Evolutionary conservation across 2,888 invertebrate species (phyloP).

Genomic region (Lobophora halterata): DNA sequence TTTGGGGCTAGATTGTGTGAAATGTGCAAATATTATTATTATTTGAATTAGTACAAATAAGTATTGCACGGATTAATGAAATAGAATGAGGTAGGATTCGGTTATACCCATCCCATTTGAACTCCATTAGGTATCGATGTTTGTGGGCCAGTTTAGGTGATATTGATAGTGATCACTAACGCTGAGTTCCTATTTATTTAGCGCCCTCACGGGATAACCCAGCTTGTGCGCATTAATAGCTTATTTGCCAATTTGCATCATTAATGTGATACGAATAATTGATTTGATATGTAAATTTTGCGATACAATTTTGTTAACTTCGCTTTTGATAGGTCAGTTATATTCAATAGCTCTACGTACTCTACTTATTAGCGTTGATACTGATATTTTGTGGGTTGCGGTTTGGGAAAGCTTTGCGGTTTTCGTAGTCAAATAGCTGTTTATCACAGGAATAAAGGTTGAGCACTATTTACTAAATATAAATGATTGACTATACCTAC

Average conservation of each 20-base stretch:
- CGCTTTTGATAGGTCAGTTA: constrained; percentile 25
- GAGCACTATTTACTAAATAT: no score
- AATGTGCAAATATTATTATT: no score
- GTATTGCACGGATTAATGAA: no score
- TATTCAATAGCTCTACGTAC: constrained; percentile 28
- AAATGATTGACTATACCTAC: no score
- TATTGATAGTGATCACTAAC: constrained; percentile 54
- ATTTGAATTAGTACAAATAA: no score
- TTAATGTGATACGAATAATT: constrained; percentile 64
- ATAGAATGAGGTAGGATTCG: no score
- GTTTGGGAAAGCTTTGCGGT: constrained; percentile 27
- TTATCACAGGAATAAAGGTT: constrained; percentile 8
- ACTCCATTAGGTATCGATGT: constrained; percentile 38
- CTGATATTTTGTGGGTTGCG: constrained; percentile 22
- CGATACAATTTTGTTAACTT: constrained; percentile 43
- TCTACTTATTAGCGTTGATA: constrained; percentile 30
- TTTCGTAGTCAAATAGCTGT: constrained; percentile 17
- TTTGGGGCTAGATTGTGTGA: no score
- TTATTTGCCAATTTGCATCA: constrained; percentile 74
- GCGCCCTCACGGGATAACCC: constrained; percentile 51
- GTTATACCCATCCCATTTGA: no score
- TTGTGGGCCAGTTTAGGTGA: constrained; percentile 39
- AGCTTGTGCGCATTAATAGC: constrained; percentile 57
- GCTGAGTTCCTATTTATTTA: constrained; percentile 58
- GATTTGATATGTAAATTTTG: constrained; percentile 64